Percentiles rank a stretch among this genome's conserved stretches.
phyloP scores from a whole-genome alignment of 2,888 invertebrate genomes.

The Diplolepis rosae region DNA sequence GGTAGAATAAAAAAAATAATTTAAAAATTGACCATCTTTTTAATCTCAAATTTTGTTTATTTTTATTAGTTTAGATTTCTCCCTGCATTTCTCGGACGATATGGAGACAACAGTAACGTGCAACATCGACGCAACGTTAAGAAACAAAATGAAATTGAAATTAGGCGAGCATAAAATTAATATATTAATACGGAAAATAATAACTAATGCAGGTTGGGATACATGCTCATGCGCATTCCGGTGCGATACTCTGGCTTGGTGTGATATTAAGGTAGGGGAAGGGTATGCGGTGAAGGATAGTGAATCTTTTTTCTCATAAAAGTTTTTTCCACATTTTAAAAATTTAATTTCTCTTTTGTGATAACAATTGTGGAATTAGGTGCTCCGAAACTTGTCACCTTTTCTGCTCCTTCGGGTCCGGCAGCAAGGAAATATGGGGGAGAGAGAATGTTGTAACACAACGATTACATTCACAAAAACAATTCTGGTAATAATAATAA shows the following conservation, averaged over 20 bases:
- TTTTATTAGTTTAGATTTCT: background rate
- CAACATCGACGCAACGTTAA: conserved; percentile 61
- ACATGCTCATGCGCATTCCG: conserved; percentile 72
- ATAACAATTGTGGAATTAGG: conserved; percentile 73
- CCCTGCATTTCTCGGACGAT: conserved; percentile 35
- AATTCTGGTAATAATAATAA: conserved; percentile 64
- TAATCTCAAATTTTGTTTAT: too few relatives aligned
- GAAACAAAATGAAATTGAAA: conserved; percentile 40
- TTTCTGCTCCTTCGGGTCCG: conserved; percentile 78
- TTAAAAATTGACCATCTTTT: background rate
- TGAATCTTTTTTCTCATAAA: conserved; percentile 55
- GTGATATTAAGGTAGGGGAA: conserved; percentile 61
- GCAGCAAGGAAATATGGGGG: conserved; percentile 73
- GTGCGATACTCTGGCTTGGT: conserved; percentile 65
- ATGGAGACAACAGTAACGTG: conserved; percentile 59
- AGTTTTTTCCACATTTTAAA: conserved; percentile 44
- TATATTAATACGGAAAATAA: conserved; percentile 28
- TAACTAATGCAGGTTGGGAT: conserved; percentile 57
- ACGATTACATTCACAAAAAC: conserved; percentile 74
- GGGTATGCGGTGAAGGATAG: conserved; percentile 66
- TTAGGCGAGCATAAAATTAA: conserved; percentile 45
- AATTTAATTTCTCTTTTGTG: conserved; percentile 56
- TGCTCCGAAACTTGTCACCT: conserved; percentile 79
- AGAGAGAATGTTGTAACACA: conserved; percentile 74
- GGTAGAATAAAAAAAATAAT: background rate